Conservation (phyloP, 2,113 vertebrate genomes). For the Pampusana beccarii region DNA sequence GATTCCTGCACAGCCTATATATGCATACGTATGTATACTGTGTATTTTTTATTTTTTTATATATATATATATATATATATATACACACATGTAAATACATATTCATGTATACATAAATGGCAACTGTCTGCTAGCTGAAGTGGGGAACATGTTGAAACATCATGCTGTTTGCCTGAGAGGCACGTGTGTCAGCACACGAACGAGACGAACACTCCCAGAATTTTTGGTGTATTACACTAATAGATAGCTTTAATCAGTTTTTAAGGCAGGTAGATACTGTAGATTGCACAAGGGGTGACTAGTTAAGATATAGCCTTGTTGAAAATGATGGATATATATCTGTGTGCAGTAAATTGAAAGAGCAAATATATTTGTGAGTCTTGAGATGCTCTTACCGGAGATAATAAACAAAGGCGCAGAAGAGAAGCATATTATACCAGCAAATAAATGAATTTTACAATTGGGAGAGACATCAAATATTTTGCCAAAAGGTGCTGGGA, state of each 20-base stretch:
- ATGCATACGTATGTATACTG: neutral
- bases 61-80: too few species aligned
- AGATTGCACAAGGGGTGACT: neutral
- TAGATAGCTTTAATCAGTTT: neutral
- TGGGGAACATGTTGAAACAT: neutral
- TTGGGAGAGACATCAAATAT: neutral
- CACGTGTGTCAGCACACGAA: neutral
- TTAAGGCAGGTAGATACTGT: neutral
- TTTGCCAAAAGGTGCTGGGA: neutral
- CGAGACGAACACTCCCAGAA: neutral
- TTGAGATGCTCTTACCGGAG: neutral
- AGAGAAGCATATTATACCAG: neutral
- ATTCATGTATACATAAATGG: neutral
- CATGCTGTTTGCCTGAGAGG: neutral
- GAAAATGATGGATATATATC: neutral
- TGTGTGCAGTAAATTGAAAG: neutral
- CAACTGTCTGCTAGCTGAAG: neutral
- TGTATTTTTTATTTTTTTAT: too few species aligned
- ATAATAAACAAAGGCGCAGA: neutral
- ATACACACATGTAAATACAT: neutral
- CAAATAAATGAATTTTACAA: neutral
- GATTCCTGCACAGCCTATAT: neutral
- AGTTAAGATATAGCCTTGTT: neutral
- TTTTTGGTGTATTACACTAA: neutral
- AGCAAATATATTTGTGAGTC: neutral